These are phyloP conservation scores for Poecilia picta DNA, from an alignment of 2,797 vertebrate species.

Conservation along the genomic window DNA sequence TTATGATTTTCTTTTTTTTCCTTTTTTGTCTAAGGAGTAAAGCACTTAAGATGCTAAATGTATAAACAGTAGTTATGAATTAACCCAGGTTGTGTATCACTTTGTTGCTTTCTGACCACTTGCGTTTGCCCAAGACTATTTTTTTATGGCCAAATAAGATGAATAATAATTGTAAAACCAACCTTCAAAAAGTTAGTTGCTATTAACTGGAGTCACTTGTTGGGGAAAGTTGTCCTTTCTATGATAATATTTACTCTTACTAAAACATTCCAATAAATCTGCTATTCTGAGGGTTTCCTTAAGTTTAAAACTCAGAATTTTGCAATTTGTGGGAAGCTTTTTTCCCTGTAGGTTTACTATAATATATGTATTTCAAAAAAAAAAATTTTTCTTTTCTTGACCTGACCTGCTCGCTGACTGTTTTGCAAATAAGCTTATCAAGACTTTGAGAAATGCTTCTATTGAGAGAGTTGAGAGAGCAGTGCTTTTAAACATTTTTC, in stretches of 20 bases:
- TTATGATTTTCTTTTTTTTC: neutral
- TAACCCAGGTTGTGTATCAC: too few relatives aligned
- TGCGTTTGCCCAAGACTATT: too few relatives aligned
- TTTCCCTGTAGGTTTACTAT: neutral
- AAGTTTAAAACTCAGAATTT: neutral
- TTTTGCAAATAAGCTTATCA: neutral
- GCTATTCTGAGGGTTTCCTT: neutral
- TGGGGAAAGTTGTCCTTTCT: too few relatives aligned
- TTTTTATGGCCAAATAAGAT: too few relatives aligned
- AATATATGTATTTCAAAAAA: neutral
- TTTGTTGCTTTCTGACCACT: too few relatives aligned
- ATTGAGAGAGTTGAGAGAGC: neutral
- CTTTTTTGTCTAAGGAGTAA: neutral
- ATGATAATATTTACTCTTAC: neutral
- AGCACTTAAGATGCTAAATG: neutral
- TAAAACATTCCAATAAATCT: neutral
- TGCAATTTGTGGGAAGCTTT: neutral
- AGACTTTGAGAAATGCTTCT: neutral
- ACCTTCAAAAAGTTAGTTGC: too few relatives aligned
- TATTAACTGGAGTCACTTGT: too few relatives aligned
- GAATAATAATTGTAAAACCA: too few relatives aligned
- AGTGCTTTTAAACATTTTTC: neutral
- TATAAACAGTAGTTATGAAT: neutral
- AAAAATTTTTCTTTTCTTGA: neutral
- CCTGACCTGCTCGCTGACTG: neutral